phyloP scores from a whole-genome alignment of 2,113 vertebrate genomes.

The Hucho hucho region DNA sequence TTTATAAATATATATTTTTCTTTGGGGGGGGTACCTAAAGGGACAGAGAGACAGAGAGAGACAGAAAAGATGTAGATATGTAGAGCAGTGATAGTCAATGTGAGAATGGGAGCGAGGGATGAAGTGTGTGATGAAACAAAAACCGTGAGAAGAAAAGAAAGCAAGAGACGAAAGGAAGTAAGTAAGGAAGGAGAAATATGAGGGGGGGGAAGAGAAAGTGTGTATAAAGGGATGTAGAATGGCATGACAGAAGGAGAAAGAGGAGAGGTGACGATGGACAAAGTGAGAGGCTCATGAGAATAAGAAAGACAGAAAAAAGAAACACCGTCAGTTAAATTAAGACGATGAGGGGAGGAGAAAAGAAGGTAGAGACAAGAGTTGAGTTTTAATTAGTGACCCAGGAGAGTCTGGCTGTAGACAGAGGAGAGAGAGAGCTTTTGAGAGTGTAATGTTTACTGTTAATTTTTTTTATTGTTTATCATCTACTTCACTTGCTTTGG shows the following conservation, averaged over 20 bases:
- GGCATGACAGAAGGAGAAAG: neutral
- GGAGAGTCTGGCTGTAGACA: slow-evolving; percentile 58
- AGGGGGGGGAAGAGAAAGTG: neutral
- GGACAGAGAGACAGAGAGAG: neutral
- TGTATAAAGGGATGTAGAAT: slow-evolving; percentile 19
- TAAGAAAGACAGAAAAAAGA: slow-evolving; percentile 17
- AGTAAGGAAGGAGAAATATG: slow-evolving; percentile 20
- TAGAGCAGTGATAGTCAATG: neutral
- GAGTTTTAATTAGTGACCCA: slow-evolving; percentile 74
- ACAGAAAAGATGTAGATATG: neutral
- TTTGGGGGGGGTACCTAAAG: neutral
- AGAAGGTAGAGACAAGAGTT: slow-evolving; percentile 39
- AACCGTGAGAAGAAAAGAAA: slow-evolving; percentile 32
- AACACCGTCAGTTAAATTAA: slow-evolving; percentile 24
- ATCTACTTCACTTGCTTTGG: no score
- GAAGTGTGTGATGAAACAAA: no score
- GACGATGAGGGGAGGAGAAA: neutral
- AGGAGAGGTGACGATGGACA: slow-evolving; percentile 38
- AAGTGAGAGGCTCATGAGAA: slow-evolving; percentile 18
- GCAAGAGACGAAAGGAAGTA: slow-evolving; percentile 21
- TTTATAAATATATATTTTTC: no score
- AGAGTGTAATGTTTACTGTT: no score
- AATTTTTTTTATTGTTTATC: no score
- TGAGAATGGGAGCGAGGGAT: no score
- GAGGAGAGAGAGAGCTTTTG: neutral